Evolutionary conservation across 2,888 invertebrate genomes (phyloP).

Genomic region (Amitus sp.): DNA sequence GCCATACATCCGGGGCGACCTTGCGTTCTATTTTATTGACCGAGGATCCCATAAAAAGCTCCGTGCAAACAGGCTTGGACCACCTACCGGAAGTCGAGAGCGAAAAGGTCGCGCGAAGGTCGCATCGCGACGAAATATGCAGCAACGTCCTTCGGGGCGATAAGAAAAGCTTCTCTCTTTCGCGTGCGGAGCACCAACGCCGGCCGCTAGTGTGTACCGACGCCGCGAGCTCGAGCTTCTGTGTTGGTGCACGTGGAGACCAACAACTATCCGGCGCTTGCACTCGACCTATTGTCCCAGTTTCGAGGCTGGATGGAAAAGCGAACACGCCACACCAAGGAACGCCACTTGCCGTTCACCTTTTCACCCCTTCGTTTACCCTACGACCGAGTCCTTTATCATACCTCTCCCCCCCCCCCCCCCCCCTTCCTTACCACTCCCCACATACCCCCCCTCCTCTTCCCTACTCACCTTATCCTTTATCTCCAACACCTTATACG

Average conservation of each 20-base stretch:
- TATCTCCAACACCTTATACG: too few relatives aligned
- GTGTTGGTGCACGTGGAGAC: conserved; percentile 56
- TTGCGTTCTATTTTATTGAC: too few relatives aligned
- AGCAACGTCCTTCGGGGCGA: conserved; percentile 40
- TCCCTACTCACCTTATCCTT: too few relatives aligned
- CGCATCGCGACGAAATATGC: conserved; percentile 24
- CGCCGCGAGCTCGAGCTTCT: conserved; percentile 35
- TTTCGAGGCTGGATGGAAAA: conserved; percentile 51
- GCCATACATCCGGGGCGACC: too few relatives aligned
- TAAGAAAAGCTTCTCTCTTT: conserved; percentile 40
- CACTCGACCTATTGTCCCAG: conserved; percentile 62
- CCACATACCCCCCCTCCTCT: too few relatives aligned
- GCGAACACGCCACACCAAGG: too few relatives aligned
- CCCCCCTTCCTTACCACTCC: too few relatives aligned
- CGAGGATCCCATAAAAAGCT: too few relatives aligned
- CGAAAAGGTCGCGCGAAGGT: conserved; percentile 45
- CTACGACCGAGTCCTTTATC: too few relatives aligned
- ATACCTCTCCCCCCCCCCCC: too few relatives aligned
- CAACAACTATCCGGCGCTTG: conserved; percentile 43
- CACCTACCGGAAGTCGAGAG: conserved; percentile 35
- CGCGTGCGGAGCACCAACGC: conserved; percentile 21
- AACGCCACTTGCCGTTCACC: too few relatives aligned
- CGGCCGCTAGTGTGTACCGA: conserved; percentile 15
- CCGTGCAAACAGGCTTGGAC: conserved; percentile 18
- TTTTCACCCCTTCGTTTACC: too few relatives aligned